Conservation (phyloP, 2,888 invertebrate genomes). For the Drosophila meridionalis region DNA sequence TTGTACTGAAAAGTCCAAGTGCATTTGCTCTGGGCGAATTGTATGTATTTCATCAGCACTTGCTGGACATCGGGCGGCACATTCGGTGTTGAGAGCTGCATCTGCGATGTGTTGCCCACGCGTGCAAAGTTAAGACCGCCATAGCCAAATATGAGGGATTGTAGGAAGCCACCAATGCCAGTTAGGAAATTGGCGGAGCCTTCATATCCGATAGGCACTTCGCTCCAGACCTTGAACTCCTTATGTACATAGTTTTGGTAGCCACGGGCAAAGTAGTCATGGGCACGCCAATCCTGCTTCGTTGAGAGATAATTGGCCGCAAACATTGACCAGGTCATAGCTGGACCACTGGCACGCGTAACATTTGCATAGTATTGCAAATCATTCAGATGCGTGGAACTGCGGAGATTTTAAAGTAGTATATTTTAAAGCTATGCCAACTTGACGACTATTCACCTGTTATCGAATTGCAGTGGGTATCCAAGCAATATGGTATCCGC, state of each 20-base stretch:
- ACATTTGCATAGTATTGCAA: constrained; percentile 86
- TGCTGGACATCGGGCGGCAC: constrained; percentile 52
- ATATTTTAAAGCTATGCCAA: no score
- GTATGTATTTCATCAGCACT: constrained; percentile 45
- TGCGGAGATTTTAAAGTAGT: constrained; percentile 29
- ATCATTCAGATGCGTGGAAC: constrained; percentile 86
- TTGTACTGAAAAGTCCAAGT: constrained; percentile 27
- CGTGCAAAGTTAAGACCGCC: constrained; percentile 86
- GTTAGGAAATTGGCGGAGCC: constrained; percentile 88
- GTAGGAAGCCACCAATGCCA: constrained; percentile 88
- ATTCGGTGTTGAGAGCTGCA: constrained; percentile 20
- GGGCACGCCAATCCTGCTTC: constrained; percentile 84
- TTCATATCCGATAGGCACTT: constrained; percentile 85
- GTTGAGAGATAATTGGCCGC: constrained; percentile 86
- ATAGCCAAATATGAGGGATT: constrained; percentile 87
- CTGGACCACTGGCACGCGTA: constrained; percentile 86
- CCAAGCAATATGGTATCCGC: constrained; percentile 87
- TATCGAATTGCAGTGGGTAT: constrained; percentile 87
- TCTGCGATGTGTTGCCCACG: constrained; percentile 19
- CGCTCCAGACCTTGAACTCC: constrained; percentile 88
- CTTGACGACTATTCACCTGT: constrained; percentile 83
- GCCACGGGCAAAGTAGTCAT: constrained; percentile 86
- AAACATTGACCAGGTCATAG: constrained; percentile 89
- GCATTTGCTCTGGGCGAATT: constrained; percentile 47
- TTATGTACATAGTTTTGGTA: constrained; percentile 86